Evolutionary conservation across 2,797 vertebrate species (phyloP).

Genomic region (Myotis pilosus): DNA sequence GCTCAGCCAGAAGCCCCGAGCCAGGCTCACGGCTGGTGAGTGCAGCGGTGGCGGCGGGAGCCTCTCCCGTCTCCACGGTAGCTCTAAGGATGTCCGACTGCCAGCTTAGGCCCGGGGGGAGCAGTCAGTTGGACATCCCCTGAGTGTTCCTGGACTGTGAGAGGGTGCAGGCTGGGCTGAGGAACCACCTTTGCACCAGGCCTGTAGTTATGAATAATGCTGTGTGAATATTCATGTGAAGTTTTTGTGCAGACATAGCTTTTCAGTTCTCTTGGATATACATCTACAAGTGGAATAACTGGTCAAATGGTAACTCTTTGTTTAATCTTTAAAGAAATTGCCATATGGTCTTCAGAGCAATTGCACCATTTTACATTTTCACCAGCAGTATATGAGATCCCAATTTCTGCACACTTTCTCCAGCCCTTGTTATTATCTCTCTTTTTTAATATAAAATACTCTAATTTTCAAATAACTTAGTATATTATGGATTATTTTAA

Average conservation of each 20-base stretch:
- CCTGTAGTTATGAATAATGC: not conserved
- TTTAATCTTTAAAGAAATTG: not conserved
- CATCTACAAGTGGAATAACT: not conserved
- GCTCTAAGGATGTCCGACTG: no score
- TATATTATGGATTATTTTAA: not conserved
- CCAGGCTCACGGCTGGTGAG: no score
- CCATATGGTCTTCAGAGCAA: not conserved
- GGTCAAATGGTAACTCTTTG: not conserved
- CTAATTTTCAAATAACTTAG: not conserved
- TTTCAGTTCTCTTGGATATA: not conserved
- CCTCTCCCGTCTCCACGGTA: no score
- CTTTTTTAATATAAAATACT: not conserved
- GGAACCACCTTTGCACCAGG: no score
- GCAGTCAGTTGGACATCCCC: no score
- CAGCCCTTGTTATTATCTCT: not conserved
- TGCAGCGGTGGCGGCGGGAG: no score
- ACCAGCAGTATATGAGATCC: not conserved
- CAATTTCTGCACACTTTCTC: not conserved
- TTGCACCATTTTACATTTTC: not conserved
- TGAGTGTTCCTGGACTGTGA: no score
- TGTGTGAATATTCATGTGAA: not conserved
- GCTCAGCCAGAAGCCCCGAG: no score
- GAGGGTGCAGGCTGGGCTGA: no score
- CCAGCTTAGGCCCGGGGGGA: no score
- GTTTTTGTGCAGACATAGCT: not conserved